Conservation (phyloP, 2,797 vertebrate species). For the Alcedo quadribrachys region DNA sequence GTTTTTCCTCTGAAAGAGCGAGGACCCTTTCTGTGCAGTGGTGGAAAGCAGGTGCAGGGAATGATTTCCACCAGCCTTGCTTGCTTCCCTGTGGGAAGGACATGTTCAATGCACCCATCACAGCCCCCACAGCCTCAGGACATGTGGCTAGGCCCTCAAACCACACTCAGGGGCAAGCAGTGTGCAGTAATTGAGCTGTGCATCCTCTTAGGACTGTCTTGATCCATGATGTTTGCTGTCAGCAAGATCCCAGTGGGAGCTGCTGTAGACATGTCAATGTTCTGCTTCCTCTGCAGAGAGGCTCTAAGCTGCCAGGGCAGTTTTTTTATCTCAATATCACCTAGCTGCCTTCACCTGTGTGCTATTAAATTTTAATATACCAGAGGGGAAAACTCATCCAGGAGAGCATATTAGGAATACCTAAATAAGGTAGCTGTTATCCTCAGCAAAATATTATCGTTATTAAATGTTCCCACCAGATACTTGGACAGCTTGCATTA, state of each 20-base stretch:
- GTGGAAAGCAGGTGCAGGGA: background rate
- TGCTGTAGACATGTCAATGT: background rate
- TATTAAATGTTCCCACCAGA: slow-evolving; percentile 60
- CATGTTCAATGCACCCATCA: background rate
- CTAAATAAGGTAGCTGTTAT: slow-evolving; percentile 43
- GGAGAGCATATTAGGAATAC: slow-evolving; percentile 4
- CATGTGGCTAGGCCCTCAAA: background rate
- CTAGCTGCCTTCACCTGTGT: slow-evolving; percentile 23
- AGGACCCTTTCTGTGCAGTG: background rate
- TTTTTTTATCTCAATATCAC: slow-evolving; percentile 38
- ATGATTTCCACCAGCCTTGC: background rate
- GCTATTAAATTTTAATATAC: slow-evolving; percentile 41
- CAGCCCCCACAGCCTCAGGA: background rate
- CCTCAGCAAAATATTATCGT: slow-evolving; percentile 54
- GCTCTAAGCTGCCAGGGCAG: slow-evolving; percentile 18
- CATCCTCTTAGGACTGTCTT: background rate
- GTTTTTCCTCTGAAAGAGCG: fast-evolving
- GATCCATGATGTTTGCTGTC: slow-evolving; percentile 34
- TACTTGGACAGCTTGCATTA: slow-evolving; percentile 39
- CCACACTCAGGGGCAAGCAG: background rate
- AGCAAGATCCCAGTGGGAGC: background rate
- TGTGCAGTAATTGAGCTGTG: slow-evolving; percentile 10
- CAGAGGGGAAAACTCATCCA: background rate
- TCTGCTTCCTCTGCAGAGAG: slow-evolving; percentile 33
- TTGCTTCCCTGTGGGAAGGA: fast-evolving